phyloP scores from a whole-genome alignment of 2,888 invertebrate species.

The Mallateleia sp. region DNA sequence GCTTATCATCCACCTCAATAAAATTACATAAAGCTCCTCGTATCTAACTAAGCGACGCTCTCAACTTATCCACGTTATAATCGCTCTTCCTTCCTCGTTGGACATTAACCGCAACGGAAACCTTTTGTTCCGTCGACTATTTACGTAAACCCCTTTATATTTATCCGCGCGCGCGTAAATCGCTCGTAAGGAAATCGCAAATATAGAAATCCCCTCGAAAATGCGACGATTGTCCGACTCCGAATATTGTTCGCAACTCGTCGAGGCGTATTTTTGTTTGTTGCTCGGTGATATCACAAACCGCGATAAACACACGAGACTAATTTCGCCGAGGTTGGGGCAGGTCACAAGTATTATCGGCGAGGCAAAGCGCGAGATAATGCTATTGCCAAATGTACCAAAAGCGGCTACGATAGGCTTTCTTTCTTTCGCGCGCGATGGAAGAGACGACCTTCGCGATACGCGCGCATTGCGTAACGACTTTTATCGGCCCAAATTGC shows the following conservation, averaged over 20 bases:
- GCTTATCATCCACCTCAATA: neutral
- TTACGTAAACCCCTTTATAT: constrained; percentile 42
- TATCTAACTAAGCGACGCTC: constrained; percentile 24
- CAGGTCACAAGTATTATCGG: constrained; percentile 85
- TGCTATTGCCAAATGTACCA: constrained; percentile 67
- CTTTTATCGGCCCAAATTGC: constrained; percentile 88
- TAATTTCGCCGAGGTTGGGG: constrained; percentile 87
- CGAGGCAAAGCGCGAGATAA: constrained; percentile 54
- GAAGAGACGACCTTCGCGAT: constrained; percentile 86
- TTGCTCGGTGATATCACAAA: constrained; percentile 45
- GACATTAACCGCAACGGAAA: constrained; percentile 28
- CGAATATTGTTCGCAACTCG: constrained; percentile 3
- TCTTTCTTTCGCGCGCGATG: constrained; percentile 70
- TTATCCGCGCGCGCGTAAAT: neutral
- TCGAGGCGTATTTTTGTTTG: constrained; percentile 56
- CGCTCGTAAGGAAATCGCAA: constrained; percentile 18
- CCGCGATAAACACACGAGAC: constrained; percentile 69
- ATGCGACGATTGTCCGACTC: neutral
- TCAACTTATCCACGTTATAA: constrained; percentile 14
- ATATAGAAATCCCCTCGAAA: neutral
- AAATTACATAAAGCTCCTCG: neutral
- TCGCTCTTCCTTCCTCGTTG: constrained; percentile 30
- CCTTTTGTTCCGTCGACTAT: constrained; percentile 38
- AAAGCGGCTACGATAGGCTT: constrained; percentile 60
- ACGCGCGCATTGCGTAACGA: constrained; percentile 87